Conservation (phyloP, 2,113 vertebrate genomes). For the Alligator sinensis region DNA sequence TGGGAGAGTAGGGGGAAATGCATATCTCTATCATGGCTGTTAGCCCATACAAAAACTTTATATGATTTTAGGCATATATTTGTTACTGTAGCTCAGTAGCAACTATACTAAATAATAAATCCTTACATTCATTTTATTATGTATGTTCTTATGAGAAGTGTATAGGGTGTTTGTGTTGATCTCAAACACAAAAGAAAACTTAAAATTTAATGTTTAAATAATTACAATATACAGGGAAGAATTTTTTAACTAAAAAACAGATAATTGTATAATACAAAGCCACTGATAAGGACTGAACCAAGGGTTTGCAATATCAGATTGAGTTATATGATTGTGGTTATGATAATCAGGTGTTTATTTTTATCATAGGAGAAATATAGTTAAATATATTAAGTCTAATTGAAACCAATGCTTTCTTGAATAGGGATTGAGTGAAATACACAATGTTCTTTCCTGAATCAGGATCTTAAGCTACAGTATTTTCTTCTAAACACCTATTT, state of each 20-base stretch:
- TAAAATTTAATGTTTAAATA: background rate
- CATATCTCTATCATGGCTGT: conserved; percentile 12
- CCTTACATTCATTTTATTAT: background rate
- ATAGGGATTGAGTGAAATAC: background rate
- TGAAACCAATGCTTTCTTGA: background rate
- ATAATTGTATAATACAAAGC: background rate
- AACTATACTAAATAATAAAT: conserved; percentile 1
- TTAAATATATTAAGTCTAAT: background rate
- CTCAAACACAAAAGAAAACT: background rate
- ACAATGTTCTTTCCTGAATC: background rate
- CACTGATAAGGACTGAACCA: background rate
- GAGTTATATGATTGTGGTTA: background rate
- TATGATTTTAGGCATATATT: background rate
- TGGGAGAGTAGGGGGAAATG: background rate
- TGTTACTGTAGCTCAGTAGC: background rate
- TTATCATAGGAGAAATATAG: conserved; percentile 58
- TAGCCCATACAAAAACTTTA: conserved; percentile 25
- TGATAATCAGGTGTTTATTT: conserved; percentile 57
- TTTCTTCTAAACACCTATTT: conserved; percentile 43
- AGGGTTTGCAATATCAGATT: background rate
- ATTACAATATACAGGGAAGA: background rate
- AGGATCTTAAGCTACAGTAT: conserved; percentile 2
- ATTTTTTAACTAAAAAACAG: background rate
- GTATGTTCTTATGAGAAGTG: background rate
- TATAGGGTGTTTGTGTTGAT: background rate